These are phyloP conservation scores for Drosophila imparisetae DNA, from an alignment of 2,888 invertebrate species.

Conservation along the genomic window DNA sequence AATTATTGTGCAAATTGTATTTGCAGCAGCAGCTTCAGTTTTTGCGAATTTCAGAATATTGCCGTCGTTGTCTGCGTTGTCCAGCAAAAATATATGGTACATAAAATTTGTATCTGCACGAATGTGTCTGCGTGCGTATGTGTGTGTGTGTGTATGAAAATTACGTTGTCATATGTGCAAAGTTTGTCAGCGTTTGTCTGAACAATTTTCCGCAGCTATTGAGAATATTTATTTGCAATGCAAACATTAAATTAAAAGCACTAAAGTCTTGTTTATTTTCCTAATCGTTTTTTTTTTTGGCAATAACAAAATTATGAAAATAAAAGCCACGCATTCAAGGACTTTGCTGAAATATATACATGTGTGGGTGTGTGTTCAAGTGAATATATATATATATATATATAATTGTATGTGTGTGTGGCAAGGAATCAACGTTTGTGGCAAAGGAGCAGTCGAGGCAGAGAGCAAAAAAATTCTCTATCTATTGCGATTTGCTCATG, in stretches of 20 bases:
- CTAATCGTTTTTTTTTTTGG: constrained; percentile 5
- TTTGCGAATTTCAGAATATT: constrained; percentile 16
- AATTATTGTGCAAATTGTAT: constrained; percentile 51
- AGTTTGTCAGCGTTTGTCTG: constrained; percentile 49
- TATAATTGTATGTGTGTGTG: constrained; percentile 15
- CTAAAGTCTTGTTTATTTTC: constrained; percentile 5
- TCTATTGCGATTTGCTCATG: constrained; percentile 83
- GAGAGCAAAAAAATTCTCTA: constrained; percentile 80
- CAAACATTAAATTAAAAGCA: constrained; percentile 11
- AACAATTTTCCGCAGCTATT: constrained; percentile 33
- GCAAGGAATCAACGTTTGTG: constrained; percentile 59
- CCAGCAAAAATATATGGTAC: constrained; percentile 73
- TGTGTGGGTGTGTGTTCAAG: constrained; percentile 22
- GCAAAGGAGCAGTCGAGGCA: constrained; percentile 62
- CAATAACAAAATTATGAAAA: constrained; percentile 12
- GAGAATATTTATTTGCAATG: constrained; percentile 26
- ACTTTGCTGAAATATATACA: constrained; percentile 28
- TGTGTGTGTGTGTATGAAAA: constrained; percentile 55
- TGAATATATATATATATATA: constrained; percentile 2
- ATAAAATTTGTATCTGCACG: constrained; percentile 69
- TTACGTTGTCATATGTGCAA: constrained; percentile 78
- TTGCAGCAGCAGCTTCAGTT: constrained; percentile 35
- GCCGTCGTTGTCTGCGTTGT: constrained; percentile 43
- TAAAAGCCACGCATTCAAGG: constrained; percentile 52
- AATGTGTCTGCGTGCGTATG: constrained; percentile 24